Evolutionary conservation across 2,113 vertebrate species (phyloP).

Genomic region (Gymnarchus niloticus): DNA sequence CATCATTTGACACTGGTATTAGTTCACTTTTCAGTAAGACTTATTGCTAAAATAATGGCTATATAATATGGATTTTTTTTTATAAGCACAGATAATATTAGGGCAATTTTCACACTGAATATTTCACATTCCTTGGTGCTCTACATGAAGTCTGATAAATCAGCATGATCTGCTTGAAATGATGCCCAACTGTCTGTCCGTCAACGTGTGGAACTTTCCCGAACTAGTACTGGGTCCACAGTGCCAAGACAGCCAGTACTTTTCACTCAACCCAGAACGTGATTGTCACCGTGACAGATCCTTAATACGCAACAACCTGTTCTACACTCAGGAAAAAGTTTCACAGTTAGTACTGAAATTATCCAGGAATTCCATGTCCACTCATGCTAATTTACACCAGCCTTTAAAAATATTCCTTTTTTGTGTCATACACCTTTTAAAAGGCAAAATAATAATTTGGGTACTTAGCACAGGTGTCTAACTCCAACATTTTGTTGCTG

Average conservation of each 20-base stretch:
- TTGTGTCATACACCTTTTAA: conserved; percentile 39
- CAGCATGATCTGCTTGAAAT: not conserved
- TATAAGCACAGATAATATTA: not conserved
- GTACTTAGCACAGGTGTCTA: conserved; percentile 4
- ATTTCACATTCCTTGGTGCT: not conserved
- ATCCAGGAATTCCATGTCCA: not conserved
- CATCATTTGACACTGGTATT: not conserved
- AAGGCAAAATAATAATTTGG: conserved; percentile 17
- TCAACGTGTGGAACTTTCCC: not conserved
- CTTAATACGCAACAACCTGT: not conserved
- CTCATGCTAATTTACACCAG: conserved; percentile 23
- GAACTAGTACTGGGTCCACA: not conserved
- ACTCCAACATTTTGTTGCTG: not conserved
- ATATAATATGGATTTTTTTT: not conserved
- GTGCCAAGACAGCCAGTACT: not conserved
- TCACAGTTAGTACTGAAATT: not conserved
- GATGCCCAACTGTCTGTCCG: not conserved
- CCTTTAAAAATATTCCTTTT: conserved; percentile 12
- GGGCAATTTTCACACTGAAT: not conserved
- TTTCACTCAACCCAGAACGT: not conserved
- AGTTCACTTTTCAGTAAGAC: not conserved
- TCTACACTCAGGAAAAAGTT: not conserved
- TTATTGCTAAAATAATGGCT: not conserved
- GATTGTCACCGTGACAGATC: not conserved
- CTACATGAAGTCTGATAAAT: not conserved